A percentile compares a stretch with the other conserved stretches of the same genome.
phyloP scores from a whole-genome alignment of 2,797 vertebrate genomes.

The Alca torda region DNA sequence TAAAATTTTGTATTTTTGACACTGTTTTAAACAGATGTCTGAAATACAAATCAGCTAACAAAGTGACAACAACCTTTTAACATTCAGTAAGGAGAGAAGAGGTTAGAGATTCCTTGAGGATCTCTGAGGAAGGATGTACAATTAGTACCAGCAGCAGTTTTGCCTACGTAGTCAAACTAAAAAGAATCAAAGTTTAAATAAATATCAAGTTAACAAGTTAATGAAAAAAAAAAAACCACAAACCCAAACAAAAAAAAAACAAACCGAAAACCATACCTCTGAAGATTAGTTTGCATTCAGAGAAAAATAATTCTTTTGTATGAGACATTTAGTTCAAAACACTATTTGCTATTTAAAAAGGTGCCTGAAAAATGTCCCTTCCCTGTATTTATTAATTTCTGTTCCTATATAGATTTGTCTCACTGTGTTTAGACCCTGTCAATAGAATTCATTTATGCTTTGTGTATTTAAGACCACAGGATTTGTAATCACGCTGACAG shows the following conservation, averaged over 20 bases:
- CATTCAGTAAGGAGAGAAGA: neutral
- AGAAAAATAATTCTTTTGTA: neutral
- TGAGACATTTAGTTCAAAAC: neutral
- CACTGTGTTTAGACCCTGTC: neutral
- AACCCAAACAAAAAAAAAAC: no score
- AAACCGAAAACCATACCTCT: no score
- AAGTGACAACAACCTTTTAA: neutral
- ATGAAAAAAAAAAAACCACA: no score
- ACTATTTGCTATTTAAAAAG: neutral
- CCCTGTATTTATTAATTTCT: neutral
- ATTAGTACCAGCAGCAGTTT: neutral
- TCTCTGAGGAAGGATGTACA: neutral
- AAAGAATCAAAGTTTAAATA: neutral
- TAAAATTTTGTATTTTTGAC: neutral
- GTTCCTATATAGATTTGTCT: neutral
- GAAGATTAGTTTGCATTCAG: neutral
- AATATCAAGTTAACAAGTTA: neutral
- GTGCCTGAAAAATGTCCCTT: neutral
- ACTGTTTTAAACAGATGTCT: neutral
- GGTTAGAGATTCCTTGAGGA: neutral
- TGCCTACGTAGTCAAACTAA: neutral
- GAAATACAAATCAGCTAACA: neutral
- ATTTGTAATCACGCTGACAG: neutral
- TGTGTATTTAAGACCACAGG: neutral
- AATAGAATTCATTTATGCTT: neutral